Base-by-base conservation (phyloP, 2,113 vertebrate species). In the Labeo catla region DNA sequence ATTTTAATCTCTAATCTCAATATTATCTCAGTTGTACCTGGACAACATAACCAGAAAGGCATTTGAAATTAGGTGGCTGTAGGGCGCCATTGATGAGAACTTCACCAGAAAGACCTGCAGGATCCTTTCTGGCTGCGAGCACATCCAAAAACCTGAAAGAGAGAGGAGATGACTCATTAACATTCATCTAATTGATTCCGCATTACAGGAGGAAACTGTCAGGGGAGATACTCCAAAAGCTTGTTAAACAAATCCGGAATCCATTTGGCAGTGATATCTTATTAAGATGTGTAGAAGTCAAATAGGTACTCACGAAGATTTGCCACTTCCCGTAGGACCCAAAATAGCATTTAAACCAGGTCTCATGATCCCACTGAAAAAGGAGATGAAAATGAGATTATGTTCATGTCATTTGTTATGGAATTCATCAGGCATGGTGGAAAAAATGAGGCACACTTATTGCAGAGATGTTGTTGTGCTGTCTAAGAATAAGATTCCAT, bases 311-410 rank as follows among this genome's bases (percentile, higher is more conserved):
- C 93, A 99, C 98, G 97, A 99, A 90, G 98, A 99, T 92, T 99
- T 99, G 52, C 98, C 98, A 88, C 97, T 93, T 83, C 98, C 98
- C 28, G 97, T 98, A 3, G 97, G 97, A 88, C 98, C 98, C 86
- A 99, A 93, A 90, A 99, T 98, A 70, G 97, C 97, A 43, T 99
- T 99, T 87, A 99, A 95, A 28, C 98, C 98, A 21, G 98, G 97
- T 91, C 89, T 96, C 97, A 99, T 98, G 86, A 99, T 94, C n/a
- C 98, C 98, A 92, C 98, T 99, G 92, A 15, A 91, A 94, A 87
- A 11, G 78, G 21, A 73, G 4, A 74, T 74, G 36, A 83, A 61
- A 79, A 81, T 43, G 19, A 82, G 5, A 86, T 74, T 54, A 88
- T 28, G 8, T 52, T 77, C 45, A 83, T 83, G 36, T 63, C 78